Evolutionary conservation across 1,140 invertebrate genomes (phyloP).

Genomic region (Elymnias hypermnestra): DNA sequence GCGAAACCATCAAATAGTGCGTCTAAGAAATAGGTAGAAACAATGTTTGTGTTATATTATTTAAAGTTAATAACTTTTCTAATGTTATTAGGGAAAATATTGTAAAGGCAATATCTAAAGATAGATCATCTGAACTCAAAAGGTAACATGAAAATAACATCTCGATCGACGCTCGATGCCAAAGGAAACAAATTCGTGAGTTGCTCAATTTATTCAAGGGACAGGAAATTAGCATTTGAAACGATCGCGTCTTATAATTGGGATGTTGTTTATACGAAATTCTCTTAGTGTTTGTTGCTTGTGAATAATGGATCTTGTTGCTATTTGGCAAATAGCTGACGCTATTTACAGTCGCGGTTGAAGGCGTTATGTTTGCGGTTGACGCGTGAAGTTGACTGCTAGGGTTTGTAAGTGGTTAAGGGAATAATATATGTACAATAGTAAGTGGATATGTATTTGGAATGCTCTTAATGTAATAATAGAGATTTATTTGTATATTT

Average conservation of each 20-base stretch:
- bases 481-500: background rate
- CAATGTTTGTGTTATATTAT: too few species aligned
- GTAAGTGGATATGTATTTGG: slow-evolving; percentile 1
- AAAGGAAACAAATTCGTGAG: slow-evolving; percentile 18
- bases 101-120: too few species aligned
- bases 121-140: too few species aligned
- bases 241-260: slow-evolving; percentile 43
- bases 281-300: slow-evolving; percentile 42
- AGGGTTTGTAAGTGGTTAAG: slow-evolving; percentile 15
- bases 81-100: too few species aligned
- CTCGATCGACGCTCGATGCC: background rate
- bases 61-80: too few species aligned
- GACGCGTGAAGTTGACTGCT: slow-evolving; percentile 19
- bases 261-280: slow-evolving; percentile 38
- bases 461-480: slow-evolving; percentile 1
- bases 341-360: slow-evolving; percentile 24
- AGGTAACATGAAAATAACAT: background rate
- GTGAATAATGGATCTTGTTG: slow-evolving; percentile 47
- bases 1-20: too few species aligned
- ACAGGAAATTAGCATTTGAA: slow-evolving; percentile 44
- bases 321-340: slow-evolving; percentile 25
- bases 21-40: too few species aligned
- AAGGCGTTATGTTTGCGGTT: slow-evolving; percentile 18
- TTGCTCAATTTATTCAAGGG: slow-evolving; percentile 42
- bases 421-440: slow-evolving; percentile 3